Conservation (phyloP, 2,888 invertebrate genomes). For the Tetragonula carbonaria region DNA sequence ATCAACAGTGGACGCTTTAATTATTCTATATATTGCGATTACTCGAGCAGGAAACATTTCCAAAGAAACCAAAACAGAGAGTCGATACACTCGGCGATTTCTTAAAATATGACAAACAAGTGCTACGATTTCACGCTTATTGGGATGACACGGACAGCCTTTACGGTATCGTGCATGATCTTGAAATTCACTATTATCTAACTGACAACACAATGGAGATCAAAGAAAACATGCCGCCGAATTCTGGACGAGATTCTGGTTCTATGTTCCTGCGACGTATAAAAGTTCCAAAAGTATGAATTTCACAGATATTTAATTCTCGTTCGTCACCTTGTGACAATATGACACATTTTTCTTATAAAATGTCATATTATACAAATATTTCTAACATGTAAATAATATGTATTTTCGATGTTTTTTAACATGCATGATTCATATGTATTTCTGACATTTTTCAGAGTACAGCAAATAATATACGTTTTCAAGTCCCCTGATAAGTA, state of each 20-base stretch:
- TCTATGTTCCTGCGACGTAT: conserved; percentile 90
- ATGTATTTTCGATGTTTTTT: too few relatives aligned
- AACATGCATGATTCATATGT: too few relatives aligned
- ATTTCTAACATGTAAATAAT: too few relatives aligned
- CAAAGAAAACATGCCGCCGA: conserved; percentile 89
- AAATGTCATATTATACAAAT: too few relatives aligned
- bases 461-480: too few relatives aligned
- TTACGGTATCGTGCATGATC: conserved; percentile 90
- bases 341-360: too few relatives aligned
- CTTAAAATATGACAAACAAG: conserved; percentile 91
- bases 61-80: conserved; percentile 86
- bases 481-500: too few relatives aligned
- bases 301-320: background rate
- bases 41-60: conserved; percentile 68
- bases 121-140: conserved; percentile 92
- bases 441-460: too few relatives aligned
- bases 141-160: conserved; percentile 94
- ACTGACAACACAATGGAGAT: conserved; percentile 96
- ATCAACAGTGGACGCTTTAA: too few relatives aligned
- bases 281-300: conserved; percentile 90
- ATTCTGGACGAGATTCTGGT: conserved; percentile 89
- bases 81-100: conserved; percentile 91
- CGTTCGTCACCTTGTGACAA: too few relatives aligned
- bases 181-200: conserved; percentile 93
- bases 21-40: background rate